Conservation (phyloP, 53 echinoderm and acorn worm species). For the Pentamera pediparva region DNA sequence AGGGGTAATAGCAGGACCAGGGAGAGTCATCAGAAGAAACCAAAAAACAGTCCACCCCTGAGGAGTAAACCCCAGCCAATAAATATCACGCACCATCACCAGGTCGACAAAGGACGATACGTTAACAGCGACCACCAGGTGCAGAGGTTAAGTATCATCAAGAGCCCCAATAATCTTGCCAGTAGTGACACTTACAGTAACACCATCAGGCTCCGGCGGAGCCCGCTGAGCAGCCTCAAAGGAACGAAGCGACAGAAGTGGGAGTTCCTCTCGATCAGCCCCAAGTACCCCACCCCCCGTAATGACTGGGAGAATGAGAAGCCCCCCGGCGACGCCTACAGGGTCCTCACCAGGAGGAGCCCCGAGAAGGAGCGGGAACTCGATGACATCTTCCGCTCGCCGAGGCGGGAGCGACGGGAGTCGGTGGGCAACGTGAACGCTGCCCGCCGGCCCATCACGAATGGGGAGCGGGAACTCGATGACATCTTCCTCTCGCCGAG, state of each 20-base stretch:
- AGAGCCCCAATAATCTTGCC: constrained; percentile 34
- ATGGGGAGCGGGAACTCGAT: constrained; percentile 4
- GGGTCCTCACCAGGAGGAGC: too few relatives aligned
- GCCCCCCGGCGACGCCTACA: too few relatives aligned
- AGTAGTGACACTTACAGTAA: neutral
- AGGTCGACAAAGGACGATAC: neutral
- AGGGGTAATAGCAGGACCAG: neutral
- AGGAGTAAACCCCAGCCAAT: too few relatives aligned
- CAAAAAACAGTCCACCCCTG: too few relatives aligned
- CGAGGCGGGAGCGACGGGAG: neutral
- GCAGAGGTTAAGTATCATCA: too few relatives aligned
- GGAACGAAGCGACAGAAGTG: neutral
- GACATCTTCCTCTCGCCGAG: constrained; percentile 18
- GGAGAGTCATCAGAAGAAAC: too few relatives aligned
- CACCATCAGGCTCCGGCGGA: neutral
- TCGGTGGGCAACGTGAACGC: neutral
- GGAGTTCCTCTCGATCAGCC: neutral
- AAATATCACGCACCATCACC: neutral
- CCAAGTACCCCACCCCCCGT: neutral
- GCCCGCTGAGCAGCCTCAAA: neutral
- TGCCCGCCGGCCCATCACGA: neutral
- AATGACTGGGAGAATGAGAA: too few relatives aligned
- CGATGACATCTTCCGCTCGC: constrained; percentile 17
- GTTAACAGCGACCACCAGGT: too few relatives aligned
- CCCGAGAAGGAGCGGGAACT: neutral